Percentiles rank a stretch among this genome's conserved stretches.
Evolutionary conservation across 2,797 vertebrate genomes (phyloP).

Genomic region (Tapera naevia): DNA sequence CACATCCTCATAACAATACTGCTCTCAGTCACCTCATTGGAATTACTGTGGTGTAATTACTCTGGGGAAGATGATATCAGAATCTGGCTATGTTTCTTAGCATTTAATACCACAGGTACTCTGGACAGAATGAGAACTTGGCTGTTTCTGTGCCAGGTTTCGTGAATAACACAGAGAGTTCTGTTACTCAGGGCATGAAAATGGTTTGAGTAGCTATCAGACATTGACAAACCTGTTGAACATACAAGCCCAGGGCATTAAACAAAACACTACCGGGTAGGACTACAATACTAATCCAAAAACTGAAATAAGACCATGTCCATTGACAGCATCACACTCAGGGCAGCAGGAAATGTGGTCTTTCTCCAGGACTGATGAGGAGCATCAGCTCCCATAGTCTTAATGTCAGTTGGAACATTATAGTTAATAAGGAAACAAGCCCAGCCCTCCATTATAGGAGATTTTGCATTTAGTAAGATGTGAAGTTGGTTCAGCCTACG

Average conservation of each 20-base stretch:
- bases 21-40: not conserved
- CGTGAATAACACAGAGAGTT: not conserved
- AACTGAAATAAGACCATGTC: not conserved
- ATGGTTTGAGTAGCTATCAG: not conserved
- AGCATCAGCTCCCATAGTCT: not conserved
- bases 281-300: not conserved
- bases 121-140: not conserved
- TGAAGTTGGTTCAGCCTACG: not conserved
- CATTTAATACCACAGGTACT: not conserved
- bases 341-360: not conserved
- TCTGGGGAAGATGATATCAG: not conserved
- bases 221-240: not conserved
- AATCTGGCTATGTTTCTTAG: not conserved
- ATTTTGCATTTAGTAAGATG: not conserved
- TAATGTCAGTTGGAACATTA: not conserved
- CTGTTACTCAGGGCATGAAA: not conserved
- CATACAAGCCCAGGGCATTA: not conserved
- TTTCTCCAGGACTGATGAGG: not conserved
- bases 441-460: not conserved
- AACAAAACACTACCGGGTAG: not conserved
- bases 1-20: not conserved
- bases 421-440: not conserved
- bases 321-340: not conserved
- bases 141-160: not conserved
- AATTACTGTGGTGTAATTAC: conserved; percentile 2